Base-by-base conservation (phyloP, 1,140 invertebrate species). In the Thaumatotibia leucotreta region DNA sequence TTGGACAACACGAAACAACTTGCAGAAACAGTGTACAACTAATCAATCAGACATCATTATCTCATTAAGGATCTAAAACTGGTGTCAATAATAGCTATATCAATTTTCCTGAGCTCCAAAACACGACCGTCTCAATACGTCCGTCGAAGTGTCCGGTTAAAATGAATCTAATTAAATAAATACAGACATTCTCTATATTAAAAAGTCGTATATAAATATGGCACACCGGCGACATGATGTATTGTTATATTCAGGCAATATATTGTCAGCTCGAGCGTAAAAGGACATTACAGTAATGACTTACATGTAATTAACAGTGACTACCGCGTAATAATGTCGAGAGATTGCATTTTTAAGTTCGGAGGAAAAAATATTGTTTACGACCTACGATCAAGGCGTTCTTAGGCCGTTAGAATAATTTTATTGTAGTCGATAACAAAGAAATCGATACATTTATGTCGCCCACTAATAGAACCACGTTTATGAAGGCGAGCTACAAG, bases 201-300 rank as follows among this genome's bases (percentile, higher is more conserved):
- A 45, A 45, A 45, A 45, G 39, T 20, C 5, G 8, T 45, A 20
- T 20, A 20, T 20, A 20, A 45, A 20, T 45, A 45, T 45, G 9
- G 39, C 20, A 45, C 39, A 17, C 8, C 14, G 39, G 39, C 20
- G 39, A 45, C 39, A 45, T 45, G 39, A 45, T 45, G 20, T 17
- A 45, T 45, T 45, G 39, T 45, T 45, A 45, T 45, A 14, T 45
- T 45, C 39, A 3, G 39, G 14, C 39, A 45, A 45, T 45, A 17
- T 54, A 54, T 54, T 54, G 50, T 54, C 50, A 54, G 50, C 22
- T 54, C 50, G 50, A 54, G 50, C 50, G 50, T 54, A 54, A 24
- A 54, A 54, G 50, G 50, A 54, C 50, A 54, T 54, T 27, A n/a
- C 24, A 54, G 50, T 54, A 54, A 54, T 54, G 50, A 27, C 50